Conservation (phyloP, 2,888 invertebrate species). For the Athalia rosae region DNA sequence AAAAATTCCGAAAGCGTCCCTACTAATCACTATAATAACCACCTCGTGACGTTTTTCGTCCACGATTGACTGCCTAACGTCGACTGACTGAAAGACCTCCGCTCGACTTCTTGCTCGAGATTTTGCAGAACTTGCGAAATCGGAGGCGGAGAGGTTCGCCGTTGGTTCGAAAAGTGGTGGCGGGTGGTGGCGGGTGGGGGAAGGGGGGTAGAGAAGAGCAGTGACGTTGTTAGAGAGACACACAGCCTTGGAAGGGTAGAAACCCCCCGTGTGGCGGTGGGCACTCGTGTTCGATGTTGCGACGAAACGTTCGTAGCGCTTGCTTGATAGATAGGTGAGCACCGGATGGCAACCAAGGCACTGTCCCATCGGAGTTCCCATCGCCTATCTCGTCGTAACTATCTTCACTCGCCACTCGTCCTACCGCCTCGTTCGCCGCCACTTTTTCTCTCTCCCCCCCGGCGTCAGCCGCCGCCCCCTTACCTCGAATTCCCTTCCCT, state of each 20-base stretch:
- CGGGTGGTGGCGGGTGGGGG: no score
- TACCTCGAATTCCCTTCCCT: slow-evolving; percentile 1
- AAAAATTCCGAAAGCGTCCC: slow-evolving; percentile 21
- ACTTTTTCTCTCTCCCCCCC: slow-evolving; percentile 42
- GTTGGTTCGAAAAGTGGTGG: slow-evolving; percentile 38
- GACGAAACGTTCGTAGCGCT: slow-evolving; percentile 49
- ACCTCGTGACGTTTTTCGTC: slow-evolving; percentile 40
- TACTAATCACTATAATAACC: neutral
- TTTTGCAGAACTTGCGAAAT: slow-evolving; percentile 72
- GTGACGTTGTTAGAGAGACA: slow-evolving; percentile 56
- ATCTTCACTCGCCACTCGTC: slow-evolving; percentile 54
- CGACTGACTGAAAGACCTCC: slow-evolving; percentile 57
- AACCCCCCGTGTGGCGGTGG: slow-evolving; percentile 23
- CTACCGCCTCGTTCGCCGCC: slow-evolving; percentile 42
- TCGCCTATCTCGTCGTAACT: slow-evolving; percentile 53
- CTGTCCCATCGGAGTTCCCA: slow-evolving; percentile 63
- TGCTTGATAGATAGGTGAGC: no score
- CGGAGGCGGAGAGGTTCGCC: slow-evolving; percentile 49
- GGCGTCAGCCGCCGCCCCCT: slow-evolving; percentile 12
- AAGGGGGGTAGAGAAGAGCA: slow-evolving; percentile 34
- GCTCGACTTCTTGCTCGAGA: slow-evolving; percentile 63
- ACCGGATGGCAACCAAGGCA: slow-evolving; percentile 49
- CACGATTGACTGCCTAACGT: slow-evolving; percentile 45
- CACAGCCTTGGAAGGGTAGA: slow-evolving; percentile 56
- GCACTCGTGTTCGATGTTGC: slow-evolving; percentile 54